A percentile compares a stretch with the other conserved stretches of the same genome.
These are phyloP conservation scores for Mesoligia furuncula DNA, from an alignment of 2,888 invertebrate species.

Conservation along the genomic window DNA sequence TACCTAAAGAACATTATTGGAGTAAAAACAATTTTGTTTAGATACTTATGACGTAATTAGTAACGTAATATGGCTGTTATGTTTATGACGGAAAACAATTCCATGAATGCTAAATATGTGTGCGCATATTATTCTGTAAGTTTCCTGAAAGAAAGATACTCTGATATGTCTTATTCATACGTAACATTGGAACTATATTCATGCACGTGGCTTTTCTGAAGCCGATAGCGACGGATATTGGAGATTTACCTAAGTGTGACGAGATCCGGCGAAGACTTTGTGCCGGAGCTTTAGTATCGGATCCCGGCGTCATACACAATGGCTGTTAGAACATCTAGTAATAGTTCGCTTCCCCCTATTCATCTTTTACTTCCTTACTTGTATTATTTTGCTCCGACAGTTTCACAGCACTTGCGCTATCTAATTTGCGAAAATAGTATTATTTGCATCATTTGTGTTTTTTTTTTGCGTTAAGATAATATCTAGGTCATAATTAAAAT, in stretches of 20 bases:
- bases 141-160: conserved; percentile 53
- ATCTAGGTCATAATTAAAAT: neutral
- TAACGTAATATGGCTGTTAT: conserved; percentile 14
- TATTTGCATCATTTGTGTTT: neutral
- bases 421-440: neutral
- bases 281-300: conserved; percentile 78
- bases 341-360: conserved; percentile 77
- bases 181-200: conserved; percentile 70
- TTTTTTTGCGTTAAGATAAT: neutral
- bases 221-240: conserved; percentile 85
- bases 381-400: conserved; percentile 40
- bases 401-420: conserved; percentile 15
- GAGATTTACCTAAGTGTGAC: conserved; percentile 87
- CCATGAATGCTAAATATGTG: conserved; percentile 45
- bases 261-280: conserved; percentile 83
- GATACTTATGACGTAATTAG: conserved; percentile 7
- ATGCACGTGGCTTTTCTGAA: conserved; percentile 76
- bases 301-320: conserved; percentile 78
- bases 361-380: conserved; percentile 64
- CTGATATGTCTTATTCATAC: conserved; percentile 63
- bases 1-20: neutral
- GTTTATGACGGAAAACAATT: conserved; percentile 33
- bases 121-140: conserved; percentile 43
- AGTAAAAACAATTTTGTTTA: conserved; percentile 15
- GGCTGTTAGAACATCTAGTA: conserved; percentile 77